Percentiles rank a stretch among this genome's conserved stretches.
Evolutionary conservation across 2,888 invertebrate species (phyloP).

Genomic region (Ceraclea dissimilis): DNA sequence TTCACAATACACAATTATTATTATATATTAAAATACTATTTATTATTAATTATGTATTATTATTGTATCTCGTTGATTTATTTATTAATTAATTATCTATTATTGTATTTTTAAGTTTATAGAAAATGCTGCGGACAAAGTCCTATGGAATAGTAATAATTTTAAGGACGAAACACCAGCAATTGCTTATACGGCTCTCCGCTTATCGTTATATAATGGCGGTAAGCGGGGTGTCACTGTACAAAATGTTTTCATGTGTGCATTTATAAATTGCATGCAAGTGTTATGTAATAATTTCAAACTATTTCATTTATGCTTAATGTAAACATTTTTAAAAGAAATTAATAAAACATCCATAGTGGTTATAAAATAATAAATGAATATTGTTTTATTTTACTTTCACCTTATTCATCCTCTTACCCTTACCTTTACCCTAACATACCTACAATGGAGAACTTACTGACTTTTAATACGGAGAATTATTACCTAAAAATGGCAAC

Average conservation of each 20-base stretch:
- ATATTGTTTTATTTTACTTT: conserved; percentile 28
- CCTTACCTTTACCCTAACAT: too few species aligned
- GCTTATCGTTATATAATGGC: conserved; percentile 33
- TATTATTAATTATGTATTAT: not conserved
- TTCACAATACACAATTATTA: conserved; percentile 21
- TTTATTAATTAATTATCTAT: conserved; percentile 15
- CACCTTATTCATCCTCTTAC: too few species aligned
- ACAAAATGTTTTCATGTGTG: conserved; percentile 22
- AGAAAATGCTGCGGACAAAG: conserved; percentile 9
- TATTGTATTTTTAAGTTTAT: conserved; percentile 4
- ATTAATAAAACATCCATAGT: conserved; percentile 54
- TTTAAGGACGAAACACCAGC: conserved; percentile 10
- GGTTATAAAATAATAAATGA: conserved; percentile 38
- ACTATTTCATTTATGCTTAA: conserved; percentile 43
- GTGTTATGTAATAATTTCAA: conserved; percentile 24
- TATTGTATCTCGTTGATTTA: conserved; percentile 22
- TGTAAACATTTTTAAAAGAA: conserved; percentile 39
- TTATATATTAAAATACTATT: not conserved
- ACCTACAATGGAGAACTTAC: too few species aligned
- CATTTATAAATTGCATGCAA: conserved; percentile 24
- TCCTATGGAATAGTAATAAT: not conserved
- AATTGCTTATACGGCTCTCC: conserved; percentile 33
- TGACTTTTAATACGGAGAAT: too few species aligned
- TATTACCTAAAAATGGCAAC: too few species aligned
- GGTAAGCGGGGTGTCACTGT: conserved; percentile 26